phyloP scores from a whole-genome alignment of 2,113 vertebrate genomes.

The Mormoops blainvillei region DNA sequence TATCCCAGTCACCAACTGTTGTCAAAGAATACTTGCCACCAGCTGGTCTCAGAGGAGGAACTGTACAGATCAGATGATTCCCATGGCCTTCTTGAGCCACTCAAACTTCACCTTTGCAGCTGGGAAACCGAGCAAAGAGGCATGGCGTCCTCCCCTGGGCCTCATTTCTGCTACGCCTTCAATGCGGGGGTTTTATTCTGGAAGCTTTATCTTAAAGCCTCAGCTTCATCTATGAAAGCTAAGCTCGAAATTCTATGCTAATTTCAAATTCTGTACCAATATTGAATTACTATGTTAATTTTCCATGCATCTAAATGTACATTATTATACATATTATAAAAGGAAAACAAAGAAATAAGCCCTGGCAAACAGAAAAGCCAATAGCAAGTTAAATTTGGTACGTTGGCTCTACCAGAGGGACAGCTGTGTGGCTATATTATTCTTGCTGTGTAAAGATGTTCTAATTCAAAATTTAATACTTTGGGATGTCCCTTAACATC shows the following conservation, averaged over 20 bases:
- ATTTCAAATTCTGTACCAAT: conserved; percentile 32
- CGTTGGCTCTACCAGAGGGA: neutral
- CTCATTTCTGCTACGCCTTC: neutral
- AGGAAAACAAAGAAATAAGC: neutral
- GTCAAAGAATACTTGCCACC: conserved; percentile 58
- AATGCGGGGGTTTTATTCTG: neutral
- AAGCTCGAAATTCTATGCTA: neutral
- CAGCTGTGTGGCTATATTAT: neutral
- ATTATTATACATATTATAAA: neutral
- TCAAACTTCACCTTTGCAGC: conserved; percentile 46
- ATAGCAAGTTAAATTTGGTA: neutral
- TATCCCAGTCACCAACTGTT: neutral
- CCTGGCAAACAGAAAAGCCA: neutral
- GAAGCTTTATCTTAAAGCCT: neutral
- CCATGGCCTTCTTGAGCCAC: neutral
- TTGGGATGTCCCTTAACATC: neutral
- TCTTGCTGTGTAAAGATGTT: neutral
- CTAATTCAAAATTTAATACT: neutral
- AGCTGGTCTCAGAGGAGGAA: conserved; percentile 36
- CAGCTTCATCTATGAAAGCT: neutral
- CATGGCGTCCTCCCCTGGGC: neutral
- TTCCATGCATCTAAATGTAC: neutral
- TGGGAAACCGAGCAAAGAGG: neutral
- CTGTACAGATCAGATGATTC: conserved; percentile 35
- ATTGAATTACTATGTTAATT: neutral